Evolutionary conservation across 2,797 vertebrate genomes (phyloP).

Genomic region (Acanthurus leucopareius): DNA sequence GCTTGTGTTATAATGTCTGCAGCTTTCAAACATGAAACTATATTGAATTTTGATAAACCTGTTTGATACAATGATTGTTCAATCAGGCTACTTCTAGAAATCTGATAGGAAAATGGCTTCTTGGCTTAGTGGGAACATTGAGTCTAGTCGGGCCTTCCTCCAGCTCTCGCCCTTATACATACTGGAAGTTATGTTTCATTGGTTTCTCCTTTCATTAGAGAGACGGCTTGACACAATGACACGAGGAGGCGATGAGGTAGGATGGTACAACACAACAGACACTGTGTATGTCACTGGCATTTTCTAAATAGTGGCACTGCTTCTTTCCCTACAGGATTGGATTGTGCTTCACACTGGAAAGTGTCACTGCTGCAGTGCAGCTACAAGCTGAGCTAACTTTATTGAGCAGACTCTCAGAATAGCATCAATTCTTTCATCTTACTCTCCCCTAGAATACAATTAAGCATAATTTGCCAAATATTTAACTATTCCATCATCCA

Average conservation of each 20-base stretch:
- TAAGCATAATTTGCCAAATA: not conserved
- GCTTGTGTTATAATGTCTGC: not conserved
- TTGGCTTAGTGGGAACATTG: not conserved
- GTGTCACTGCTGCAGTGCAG: too few species aligned
- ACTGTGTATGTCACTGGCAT: too few species aligned
- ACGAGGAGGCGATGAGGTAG: slow-evolving; percentile 42
- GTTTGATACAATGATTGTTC: not conserved
- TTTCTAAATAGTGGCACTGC: not conserved
- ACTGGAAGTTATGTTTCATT: slow-evolving; percentile 66
- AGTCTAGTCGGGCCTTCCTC: not conserved
- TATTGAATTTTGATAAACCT: not conserved
- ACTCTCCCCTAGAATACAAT: not conserved
- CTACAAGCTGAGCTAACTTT: not conserved
- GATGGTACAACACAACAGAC: not conserved
- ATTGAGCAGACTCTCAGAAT: not conserved
- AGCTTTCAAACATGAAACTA: not conserved
- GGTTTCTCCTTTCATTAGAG: slow-evolving; percentile 64
- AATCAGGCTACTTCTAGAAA: not conserved
- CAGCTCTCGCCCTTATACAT: slow-evolving; percentile 55
- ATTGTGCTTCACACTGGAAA: not conserved
- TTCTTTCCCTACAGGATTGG: not conserved
- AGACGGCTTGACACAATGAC: slow-evolving; percentile 66
- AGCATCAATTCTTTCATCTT: not conserved
- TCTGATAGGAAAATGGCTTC: not conserved
- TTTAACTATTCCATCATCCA: not conserved